These are phyloP conservation scores for Rhyacophila evoluta DNA, from an alignment of 2,888 invertebrate species.

Conservation along the genomic window DNA sequence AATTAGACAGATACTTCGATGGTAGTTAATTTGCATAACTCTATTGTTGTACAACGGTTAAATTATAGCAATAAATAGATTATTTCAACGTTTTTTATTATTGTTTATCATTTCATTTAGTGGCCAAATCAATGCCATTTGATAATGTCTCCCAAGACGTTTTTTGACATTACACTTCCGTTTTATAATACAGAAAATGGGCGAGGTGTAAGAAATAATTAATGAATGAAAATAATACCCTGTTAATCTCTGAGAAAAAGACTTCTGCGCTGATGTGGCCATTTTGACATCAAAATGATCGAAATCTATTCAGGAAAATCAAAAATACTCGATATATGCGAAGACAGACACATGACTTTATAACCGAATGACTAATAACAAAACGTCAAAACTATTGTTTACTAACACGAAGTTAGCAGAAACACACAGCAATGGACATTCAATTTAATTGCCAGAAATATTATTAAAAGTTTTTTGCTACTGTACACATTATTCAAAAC, in stretches of 20 bases:
- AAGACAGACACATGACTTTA: slow-evolving; percentile 8
- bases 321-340: background rate
- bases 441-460: too few species aligned
- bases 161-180: background rate
- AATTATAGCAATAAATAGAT: background rate
- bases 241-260: slow-evolving; percentile 51
- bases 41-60: too few species aligned
- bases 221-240: slow-evolving; percentile 43
- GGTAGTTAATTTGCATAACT: background rate
- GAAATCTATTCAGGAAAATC: background rate
- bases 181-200: background rate
- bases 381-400: slow-evolving; percentile 42
- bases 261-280: slow-evolving; percentile 48
- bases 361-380: slow-evolving; percentile 40
- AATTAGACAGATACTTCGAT: background rate
- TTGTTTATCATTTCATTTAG: too few species aligned
- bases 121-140: too few species aligned
- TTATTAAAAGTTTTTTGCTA: too few species aligned
- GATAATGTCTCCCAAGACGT: background rate
- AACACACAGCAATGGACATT: background rate
- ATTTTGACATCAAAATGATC: background rate
- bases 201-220: background rate
- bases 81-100: background rate
- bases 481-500: too few species aligned
- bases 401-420: slow-evolving; percentile 38